A percentile compares a stretch with the other conserved stretches of the same genome.
phyloP scores from a whole-genome alignment of 92 coral and sea anemone genomes.

The Zoanthus gigantus region DNA sequence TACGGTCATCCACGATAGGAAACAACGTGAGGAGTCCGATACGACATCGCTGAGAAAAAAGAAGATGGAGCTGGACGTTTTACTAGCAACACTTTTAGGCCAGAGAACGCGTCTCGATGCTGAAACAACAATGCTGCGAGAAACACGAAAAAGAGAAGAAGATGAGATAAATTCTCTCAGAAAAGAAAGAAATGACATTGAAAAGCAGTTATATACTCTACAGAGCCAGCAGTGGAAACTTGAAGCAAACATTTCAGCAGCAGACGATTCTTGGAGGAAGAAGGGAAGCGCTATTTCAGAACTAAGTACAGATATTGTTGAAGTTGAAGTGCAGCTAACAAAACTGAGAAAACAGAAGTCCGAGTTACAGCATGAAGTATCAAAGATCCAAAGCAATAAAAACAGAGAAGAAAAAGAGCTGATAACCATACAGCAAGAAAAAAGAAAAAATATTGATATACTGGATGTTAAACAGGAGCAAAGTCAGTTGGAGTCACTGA shows the following conservation, averaged over 20 bases:
- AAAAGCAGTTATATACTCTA: conserved; percentile 71
- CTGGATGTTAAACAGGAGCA: conserved; percentile 10
- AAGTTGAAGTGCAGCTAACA: conserved; percentile 67
- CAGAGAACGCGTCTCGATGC: conserved; percentile 85
- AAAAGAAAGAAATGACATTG: conserved; percentile 75
- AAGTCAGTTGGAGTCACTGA: conserved; percentile 61
- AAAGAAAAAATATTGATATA: conserved; percentile 55
- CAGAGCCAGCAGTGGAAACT: conserved; percentile 78
- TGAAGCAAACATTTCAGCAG: conserved; percentile 67
- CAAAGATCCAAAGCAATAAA: conserved; percentile 68
- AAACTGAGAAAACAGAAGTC: conserved; percentile 68
- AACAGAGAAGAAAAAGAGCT: conserved; percentile 82
- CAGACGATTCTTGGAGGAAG: conserved; percentile 70
- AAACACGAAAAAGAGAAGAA: conserved; percentile 69
- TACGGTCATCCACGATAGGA: conserved; percentile 68
- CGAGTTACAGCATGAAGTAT: conserved; percentile 78
- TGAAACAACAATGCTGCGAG: conserved; percentile 56
- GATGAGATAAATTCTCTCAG: conserved; percentile 63
- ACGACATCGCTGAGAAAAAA: conserved; percentile 73
- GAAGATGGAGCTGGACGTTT: conserved; percentile 79
- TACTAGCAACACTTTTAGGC: conserved; percentile 72
- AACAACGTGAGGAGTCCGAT: conserved; percentile 78
- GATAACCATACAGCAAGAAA: conserved; percentile 63
- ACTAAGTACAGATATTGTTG: conserved; percentile 58
- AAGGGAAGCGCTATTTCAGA: conserved; percentile 63